phyloP scores from a whole-genome alignment of 1,140 invertebrate species.

The Acyrthosiphon pisum region DNA sequence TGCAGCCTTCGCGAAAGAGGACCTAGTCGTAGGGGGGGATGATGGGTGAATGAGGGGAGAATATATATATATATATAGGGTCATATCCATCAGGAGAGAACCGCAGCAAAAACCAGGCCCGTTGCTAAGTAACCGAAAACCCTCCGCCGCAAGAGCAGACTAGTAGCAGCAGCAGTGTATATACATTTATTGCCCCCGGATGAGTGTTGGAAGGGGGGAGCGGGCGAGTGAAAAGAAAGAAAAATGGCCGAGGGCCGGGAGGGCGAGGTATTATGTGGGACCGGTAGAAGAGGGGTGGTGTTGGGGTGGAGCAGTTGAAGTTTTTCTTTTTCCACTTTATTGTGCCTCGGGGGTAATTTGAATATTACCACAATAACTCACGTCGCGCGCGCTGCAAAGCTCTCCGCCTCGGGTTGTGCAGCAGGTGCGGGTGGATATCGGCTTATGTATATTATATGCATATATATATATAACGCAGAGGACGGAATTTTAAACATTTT shows the following conservation, averaged over 20 bases:
- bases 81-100: slow-evolving; percentile 47
- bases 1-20: neutral
- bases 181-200: neutral
- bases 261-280: neutral
- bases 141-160: neutral
- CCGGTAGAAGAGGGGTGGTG: neutral
- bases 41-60: neutral
- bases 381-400: neutral
- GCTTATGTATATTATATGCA: neutral
- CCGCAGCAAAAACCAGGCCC: slow-evolving; percentile 17
- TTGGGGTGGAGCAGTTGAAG: neutral
- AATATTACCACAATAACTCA: slow-evolving; percentile 56
- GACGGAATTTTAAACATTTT: slow-evolving; percentile 44
- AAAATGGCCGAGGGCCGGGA: slow-evolving; percentile 35
- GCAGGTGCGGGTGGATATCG: neutral
- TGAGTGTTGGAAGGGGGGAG: rapidly evolving
- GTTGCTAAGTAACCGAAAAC: slow-evolving; percentile 44
- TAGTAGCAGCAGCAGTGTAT: neutral
- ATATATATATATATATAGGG: slow-evolving; percentile 12
- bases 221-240: slow-evolving; percentile 43
- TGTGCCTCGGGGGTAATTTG: slow-evolving; percentile 43
- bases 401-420: neutral
- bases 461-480: neutral
- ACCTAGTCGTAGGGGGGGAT: neutral
- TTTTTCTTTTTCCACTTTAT: slow-evolving; percentile 49